Evolutionary conservation across 2,888 invertebrate genomes (phyloP), one percentile per base, ranked within the genome.

Genomic region (Deilephila elpenor): DNA sequence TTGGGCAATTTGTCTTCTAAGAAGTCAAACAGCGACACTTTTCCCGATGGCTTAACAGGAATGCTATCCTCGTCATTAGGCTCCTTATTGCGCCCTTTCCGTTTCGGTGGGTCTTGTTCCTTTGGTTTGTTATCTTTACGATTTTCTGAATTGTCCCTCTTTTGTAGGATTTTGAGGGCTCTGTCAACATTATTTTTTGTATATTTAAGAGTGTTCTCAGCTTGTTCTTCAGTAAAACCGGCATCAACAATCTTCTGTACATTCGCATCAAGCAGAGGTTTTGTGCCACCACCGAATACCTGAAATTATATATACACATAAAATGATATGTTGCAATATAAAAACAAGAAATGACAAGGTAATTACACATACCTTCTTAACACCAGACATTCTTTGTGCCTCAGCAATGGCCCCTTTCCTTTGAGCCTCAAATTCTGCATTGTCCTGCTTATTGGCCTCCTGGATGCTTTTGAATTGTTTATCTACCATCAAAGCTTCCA

Each of bases 361-460:
- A 64, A 64, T 64, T 59, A 8, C 0, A 25, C 6, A 51, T 86
- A 94, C 95, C 89, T 96, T 96, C 80, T 95, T 96, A 19, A 94
- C 94, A 51, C 95, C 95, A 44, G 95, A 91, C 8, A 95, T 81
- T 82, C 97, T 96, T 67, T 97, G 96, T 56, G 98, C 98, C 87
- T 98, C 98, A 19, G 98, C 98, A 82, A 99, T 98, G 0, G 98
- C 98, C 78, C 98, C 98, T 86, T 97, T 97, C 75, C 98, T 95
- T 88, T 98, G 98, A n/a, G 97, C 96, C 86, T 98, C 98, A 93
- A 99, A 99, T 86, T 98, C 98, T 0, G 96, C 96, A 89, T 97
- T 97, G 78, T 97, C 97, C 73, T 97, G 96, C 86, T 96, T 96
- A 14, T 93, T 91, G 72, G 95, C 95, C 71, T 94, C 95, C 75